These are phyloP conservation scores for Nannoperca australis DNA, from an alignment of 2,797 vertebrate genomes.

Conservation along the genomic window DNA sequence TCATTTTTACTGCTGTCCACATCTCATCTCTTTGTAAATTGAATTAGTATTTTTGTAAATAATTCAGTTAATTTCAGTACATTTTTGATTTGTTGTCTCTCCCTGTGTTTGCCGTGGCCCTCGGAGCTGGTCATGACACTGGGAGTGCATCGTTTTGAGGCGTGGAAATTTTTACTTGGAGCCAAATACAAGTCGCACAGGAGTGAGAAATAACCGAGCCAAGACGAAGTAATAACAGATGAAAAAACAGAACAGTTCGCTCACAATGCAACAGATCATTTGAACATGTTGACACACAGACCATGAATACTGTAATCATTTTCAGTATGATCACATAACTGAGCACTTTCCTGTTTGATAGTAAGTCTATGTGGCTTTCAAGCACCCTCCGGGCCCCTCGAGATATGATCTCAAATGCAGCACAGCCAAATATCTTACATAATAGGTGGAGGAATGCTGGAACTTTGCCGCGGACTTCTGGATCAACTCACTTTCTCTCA, in stretches of 20 bases:
- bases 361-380: background rate
- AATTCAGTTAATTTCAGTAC: too few species aligned
- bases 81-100: too few species aligned
- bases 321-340: background rate
- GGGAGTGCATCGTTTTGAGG: background rate
- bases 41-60: too few species aligned
- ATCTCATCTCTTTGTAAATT: too few species aligned
- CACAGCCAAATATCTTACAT: constrained; percentile 64
- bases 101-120: too few species aligned
- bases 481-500: constrained; percentile 51
- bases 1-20: too few species aligned
- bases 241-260: background rate
- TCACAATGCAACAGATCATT: background rate
- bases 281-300: background rate
- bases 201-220: background rate
- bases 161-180: background rate
- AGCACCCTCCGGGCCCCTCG: constrained; percentile 27
- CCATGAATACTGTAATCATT: background rate
- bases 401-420: constrained; percentile 25
- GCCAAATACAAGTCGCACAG: background rate
- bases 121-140: too few species aligned
- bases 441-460: constrained; percentile 81
- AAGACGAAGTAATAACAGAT: background rate
- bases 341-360: background rate
- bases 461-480: constrained; percentile 59